phyloP scores from a whole-genome alignment of 2,113 vertebrate species.

The Chaetura pelagica region DNA sequence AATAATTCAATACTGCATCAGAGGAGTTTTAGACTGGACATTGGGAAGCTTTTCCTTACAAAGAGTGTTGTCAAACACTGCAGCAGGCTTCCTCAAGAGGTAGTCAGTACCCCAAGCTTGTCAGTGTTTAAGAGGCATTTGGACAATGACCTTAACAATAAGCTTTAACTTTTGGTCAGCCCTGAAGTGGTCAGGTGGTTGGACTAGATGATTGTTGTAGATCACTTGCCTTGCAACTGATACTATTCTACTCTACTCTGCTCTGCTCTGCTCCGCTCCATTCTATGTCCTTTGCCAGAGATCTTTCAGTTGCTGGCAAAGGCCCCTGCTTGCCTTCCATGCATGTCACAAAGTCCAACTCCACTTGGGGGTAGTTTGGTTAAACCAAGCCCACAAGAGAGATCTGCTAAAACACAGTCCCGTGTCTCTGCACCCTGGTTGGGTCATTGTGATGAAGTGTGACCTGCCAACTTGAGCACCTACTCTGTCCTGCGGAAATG shows the following conservation, averaged over 20 bases:
- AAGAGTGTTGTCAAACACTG: background rate
- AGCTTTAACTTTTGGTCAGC: background rate
- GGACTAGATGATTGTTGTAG: background rate
- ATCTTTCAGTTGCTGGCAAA: background rate
- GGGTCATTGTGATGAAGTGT: background rate
- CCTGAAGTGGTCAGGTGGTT: background rate
- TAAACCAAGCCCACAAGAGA: background rate
- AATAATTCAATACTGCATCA: background rate
- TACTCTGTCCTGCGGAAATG: background rate
- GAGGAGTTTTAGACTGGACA: background rate
- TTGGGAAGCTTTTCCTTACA: background rate
- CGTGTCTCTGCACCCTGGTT: background rate
- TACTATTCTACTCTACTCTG: background rate
- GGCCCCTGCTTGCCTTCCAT: background rate
- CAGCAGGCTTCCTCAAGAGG: background rate
- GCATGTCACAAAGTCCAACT: background rate
- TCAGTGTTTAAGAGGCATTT: background rate
- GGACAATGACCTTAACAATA: background rate
- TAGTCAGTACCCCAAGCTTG: rapidly evolving
- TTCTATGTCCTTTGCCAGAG: background rate
- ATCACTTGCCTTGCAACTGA: background rate
- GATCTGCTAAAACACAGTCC: background rate
- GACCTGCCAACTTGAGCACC: background rate
- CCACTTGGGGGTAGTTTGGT: background rate
- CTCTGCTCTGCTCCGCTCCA: background rate